These are phyloP conservation scores for Anabacerthia variegaticeps DNA, from an alignment of 2,797 vertebrate genomes.

Conservation along the genomic window DNA sequence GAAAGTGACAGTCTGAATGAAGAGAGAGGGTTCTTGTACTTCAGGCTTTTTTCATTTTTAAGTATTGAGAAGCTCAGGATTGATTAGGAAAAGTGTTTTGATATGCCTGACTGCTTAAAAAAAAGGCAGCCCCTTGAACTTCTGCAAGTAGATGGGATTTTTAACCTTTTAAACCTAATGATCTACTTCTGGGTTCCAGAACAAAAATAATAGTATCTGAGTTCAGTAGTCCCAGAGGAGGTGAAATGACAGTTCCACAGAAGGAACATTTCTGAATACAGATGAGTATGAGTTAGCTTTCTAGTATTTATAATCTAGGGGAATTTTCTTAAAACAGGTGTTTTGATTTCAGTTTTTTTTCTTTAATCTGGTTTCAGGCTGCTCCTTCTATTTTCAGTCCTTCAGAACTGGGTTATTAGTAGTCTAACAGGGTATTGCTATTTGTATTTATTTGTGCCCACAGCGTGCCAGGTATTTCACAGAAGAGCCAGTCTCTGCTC, in stretches of 20 bases:
- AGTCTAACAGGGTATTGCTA: neutral
- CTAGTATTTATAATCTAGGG: neutral
- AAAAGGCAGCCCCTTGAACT: neutral
- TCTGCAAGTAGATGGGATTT: neutral
- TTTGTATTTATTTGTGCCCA: neutral
- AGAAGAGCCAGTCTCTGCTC: neutral
- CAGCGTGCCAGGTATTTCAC: neutral
- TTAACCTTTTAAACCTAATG: neutral
- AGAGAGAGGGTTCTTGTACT: neutral
- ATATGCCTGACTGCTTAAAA: neutral
- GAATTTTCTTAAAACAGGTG: neutral
- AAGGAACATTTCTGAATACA: neutral
- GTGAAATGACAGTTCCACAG: neutral
- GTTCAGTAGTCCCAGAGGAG: neutral
- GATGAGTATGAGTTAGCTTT: neutral
- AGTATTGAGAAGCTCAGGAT: neutral
- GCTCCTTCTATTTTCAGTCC: neutral
- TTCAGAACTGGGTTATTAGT: neutral
- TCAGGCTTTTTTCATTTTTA: neutral
- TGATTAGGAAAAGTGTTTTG: neutral
- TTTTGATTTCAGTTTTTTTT: neutral
- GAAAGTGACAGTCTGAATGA: neutral
- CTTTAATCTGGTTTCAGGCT: neutral
- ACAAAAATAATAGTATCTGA: neutral
- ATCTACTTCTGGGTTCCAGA: neutral